Evolutionary conservation across 2,113 vertebrate species (phyloP).

Genomic region (Paradoxurus hermaphroditus): DNA sequence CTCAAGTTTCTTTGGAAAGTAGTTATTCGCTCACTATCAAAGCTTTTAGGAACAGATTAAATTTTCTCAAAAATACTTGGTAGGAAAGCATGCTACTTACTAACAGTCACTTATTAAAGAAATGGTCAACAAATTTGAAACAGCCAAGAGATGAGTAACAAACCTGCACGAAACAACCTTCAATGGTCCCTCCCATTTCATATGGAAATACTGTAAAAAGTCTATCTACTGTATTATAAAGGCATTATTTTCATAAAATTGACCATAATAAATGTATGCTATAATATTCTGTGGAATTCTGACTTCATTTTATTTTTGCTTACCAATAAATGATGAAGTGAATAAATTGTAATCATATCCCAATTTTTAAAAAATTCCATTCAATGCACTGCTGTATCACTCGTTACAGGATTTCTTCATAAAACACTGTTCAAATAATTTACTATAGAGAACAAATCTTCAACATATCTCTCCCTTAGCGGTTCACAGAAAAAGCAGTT

Average conservation of each 20-base stretch:
- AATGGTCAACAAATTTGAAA: constrained; percentile 16
- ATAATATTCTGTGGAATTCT: not conserved
- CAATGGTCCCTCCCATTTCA: not conserved
- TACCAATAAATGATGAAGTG: not conserved
- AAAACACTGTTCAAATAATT: not conserved
- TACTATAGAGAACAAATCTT: not conserved
- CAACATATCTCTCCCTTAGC: not conserved
- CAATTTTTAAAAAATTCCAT: not conserved
- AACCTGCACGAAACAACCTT: constrained; percentile 13
- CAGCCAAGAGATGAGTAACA: not conserved
- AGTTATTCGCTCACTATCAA: not conserved
- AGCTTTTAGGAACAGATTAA: not conserved
- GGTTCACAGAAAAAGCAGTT: not conserved
- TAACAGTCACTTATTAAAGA: not conserved
- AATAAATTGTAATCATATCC: constrained; percentile 14
- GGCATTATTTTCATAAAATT: not conserved
- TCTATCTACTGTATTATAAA: not conserved
- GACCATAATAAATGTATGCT: not conserved
- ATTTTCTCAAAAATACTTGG: not conserved
- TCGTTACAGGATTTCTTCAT: not conserved
- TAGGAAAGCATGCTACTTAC: not conserved
- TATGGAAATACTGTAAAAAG: not conserved
- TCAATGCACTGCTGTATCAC: not conserved
- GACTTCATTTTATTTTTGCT: not conserved
- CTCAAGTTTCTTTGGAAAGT: constrained; percentile 37